These are phyloP conservation scores for Apostichopus leukothele DNA, from an alignment of 53 echinoderm and acorn worm genomes.

Conservation along the genomic window DNA sequence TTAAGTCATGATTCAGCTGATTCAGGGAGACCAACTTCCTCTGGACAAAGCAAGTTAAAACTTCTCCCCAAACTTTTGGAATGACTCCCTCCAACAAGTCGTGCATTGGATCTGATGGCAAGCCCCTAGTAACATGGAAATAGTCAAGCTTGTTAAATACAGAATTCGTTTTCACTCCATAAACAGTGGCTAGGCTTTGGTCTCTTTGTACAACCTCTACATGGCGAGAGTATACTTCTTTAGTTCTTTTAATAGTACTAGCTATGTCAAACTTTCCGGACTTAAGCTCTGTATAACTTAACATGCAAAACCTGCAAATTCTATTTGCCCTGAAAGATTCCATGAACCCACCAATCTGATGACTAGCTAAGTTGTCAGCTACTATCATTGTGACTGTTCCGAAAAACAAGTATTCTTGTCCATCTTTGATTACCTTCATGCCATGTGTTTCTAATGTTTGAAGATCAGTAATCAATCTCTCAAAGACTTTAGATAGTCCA, in stretches of 20 bases:
- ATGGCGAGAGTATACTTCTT: conserved; percentile 42
- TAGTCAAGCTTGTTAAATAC: conserved; percentile 37
- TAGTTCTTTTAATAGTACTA: conserved; percentile 28
- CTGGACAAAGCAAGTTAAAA: conserved; percentile 8
- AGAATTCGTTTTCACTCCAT: conserved; percentile 52
- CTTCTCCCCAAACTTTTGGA: conserved; percentile 31
- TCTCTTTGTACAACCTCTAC: conserved; percentile 32
- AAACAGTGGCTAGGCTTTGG: conserved; percentile 27
- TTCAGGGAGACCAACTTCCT: background rate
- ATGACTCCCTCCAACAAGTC: conserved; percentile 53
- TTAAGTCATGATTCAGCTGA: background rate
- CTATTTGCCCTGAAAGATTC: conserved; percentile 50
- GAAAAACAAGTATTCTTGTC: background rate
- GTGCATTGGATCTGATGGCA: conserved; percentile 51
- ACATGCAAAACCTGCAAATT: conserved; percentile 6
- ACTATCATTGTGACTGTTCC: conserved; percentile 21
- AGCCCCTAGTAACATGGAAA: conserved; percentile 48
- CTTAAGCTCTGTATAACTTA: background rate
- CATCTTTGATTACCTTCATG: conserved; percentile 16
- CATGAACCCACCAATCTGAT: conserved; percentile 15
- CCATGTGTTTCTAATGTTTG: conserved; percentile 5
- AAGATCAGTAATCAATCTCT: background rate
- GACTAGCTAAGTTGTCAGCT: conserved; percentile 19
- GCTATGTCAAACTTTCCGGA: background rate
- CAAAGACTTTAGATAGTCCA: conserved; percentile 1